Evolutionary conservation across 2,113 vertebrate species (phyloP).

Genomic region (Erythrocebus patas): DNA sequence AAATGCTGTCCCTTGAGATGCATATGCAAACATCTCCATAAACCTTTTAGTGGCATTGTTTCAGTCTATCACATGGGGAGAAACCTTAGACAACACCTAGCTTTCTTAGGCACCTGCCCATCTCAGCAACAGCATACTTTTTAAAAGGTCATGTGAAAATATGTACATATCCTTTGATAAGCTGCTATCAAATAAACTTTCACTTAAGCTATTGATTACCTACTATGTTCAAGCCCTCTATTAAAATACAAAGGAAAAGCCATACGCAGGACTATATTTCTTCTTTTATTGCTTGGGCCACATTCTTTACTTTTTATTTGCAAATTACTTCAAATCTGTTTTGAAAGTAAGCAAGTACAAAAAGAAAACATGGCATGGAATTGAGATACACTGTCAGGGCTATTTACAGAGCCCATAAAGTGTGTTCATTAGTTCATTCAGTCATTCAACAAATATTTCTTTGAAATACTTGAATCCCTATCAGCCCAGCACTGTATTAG

Average conservation of each 20-base stretch:
- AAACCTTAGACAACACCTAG: no score
- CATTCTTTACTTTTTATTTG: neutral
- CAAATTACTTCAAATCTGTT: neutral
- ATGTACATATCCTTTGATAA: neutral
- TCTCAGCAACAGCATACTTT: neutral
- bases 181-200: neutral
- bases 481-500: neutral
- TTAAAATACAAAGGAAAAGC: neutral
- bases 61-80: no score
- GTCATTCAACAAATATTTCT: neutral
- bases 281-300: neutral
- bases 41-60: no score
- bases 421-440: neutral
- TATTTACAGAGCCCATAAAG: neutral
- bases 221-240: neutral
- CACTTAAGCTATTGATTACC: neutral
- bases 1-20: no score
- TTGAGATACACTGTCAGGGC: neutral
- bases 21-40: no score
- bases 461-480: neutral
- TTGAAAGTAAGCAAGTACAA: neutral
- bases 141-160: neutral
- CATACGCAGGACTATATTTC: neutral
- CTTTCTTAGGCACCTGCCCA: no score
- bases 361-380: neutral